Percentiles rank a stretch among this genome's conserved stretches.
These are phyloP conservation scores for Sinocyclocheilus anshuiensis DNA, from an alignment of 2,113 vertebrate genomes.

Conservation along the genomic window DNA sequence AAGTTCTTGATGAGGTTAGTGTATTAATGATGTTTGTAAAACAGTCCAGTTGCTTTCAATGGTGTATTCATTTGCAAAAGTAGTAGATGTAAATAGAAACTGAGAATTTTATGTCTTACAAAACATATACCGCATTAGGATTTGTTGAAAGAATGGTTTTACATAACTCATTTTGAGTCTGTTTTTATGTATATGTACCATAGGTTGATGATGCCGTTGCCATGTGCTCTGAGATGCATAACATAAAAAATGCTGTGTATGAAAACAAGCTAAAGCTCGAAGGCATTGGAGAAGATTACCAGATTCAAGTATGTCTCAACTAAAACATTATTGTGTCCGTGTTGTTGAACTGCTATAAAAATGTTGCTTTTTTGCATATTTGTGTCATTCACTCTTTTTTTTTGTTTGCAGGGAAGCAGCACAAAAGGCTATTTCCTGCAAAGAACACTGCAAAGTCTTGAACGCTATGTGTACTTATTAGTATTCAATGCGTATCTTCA, in stretches of 20 bases:
- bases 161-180: background rate
- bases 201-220: conserved; percentile 81
- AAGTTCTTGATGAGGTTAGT: conserved; percentile 78
- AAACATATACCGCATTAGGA: background rate
- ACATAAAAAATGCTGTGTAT: conserved; percentile 81
- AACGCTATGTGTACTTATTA: conserved; percentile 84
- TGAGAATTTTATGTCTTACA: background rate
- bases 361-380: background rate
- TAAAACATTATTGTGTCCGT: background rate
- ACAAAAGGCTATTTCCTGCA: conserved; percentile 77
- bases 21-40: conserved; percentile 15
- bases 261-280: conserved; percentile 80
- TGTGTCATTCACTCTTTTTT: background rate
- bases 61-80: background rate
- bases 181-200: conserved; percentile 9
- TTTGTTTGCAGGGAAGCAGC: conserved; percentile 72
- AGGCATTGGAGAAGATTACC: conserved; percentile 69
- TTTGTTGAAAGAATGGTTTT: background rate
- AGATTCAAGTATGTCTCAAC: conserved; percentile 74
- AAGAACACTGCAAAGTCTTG: conserved; percentile 78
- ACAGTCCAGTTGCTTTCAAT: background rate
- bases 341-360: background rate
- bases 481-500: conserved; percentile 87
- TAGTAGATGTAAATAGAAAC: background rate
- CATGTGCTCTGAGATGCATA: conserved; percentile 81